phyloP scores from a whole-genome alignment of 1,140 invertebrate genomes.

The Scaptomyza montana region DNA sequence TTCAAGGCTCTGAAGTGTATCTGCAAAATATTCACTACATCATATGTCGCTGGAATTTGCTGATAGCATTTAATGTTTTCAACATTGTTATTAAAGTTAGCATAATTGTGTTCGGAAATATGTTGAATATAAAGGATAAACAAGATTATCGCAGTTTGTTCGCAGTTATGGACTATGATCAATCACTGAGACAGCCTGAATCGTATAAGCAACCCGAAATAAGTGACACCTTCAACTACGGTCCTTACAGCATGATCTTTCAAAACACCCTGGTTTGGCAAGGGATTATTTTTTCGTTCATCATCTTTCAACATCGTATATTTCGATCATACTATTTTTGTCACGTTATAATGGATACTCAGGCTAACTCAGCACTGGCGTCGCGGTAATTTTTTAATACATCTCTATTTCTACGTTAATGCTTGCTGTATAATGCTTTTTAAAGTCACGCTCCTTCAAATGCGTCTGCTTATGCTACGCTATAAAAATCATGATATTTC shows the following conservation, averaged over 20 bases:
- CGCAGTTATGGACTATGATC: constrained; percentile 85
- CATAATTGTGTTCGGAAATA: constrained; percentile 60
- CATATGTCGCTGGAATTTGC: constrained; percentile 94
- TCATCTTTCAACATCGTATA: constrained; percentile 94
- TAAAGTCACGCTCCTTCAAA: too few relatives aligned
- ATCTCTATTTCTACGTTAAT: too few relatives aligned
- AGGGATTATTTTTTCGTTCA: constrained; percentile 95
- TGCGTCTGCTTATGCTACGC: too few relatives aligned
- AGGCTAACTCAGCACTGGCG: constrained; percentile 95
- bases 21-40: constrained; percentile 92
- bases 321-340: constrained; percentile 98
- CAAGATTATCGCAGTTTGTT: constrained; percentile 89
- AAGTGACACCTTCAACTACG: constrained; percentile 85
- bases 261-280: constrained; percentile 91
- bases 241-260: constrained; percentile 54
- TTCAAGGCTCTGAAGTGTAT: constrained; percentile 98
- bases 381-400: constrained; percentile 87
- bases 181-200: not conserved
- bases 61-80: constrained; percentile 94
- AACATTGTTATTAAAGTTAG: constrained; percentile 93
- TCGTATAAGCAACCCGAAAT: constrained; percentile 87
- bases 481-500: too few relatives aligned
- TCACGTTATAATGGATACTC: constrained; percentile 96
- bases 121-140: constrained; percentile 14
- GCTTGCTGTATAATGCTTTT: too few relatives aligned